Evolutionary conservation across 2,113 vertebrate species (phyloP).

Genomic region (Hemiprocne comata): DNA sequence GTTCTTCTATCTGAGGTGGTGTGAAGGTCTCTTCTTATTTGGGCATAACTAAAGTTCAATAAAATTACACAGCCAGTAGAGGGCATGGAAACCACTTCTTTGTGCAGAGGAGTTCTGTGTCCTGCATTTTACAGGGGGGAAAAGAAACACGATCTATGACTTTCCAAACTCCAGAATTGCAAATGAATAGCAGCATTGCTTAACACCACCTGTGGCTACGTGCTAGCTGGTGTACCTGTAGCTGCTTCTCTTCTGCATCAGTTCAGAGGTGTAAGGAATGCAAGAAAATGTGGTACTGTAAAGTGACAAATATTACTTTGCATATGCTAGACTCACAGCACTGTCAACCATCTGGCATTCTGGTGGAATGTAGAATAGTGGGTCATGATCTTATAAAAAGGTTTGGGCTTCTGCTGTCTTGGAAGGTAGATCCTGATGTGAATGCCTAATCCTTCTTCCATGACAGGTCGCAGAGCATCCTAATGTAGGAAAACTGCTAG

Average conservation of each 20-base stretch:
- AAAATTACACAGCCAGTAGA: neutral
- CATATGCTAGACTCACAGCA: neutral
- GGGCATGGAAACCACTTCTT: neutral
- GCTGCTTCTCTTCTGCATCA: neutral
- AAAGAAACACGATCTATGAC: accelerated
- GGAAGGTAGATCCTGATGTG: neutral
- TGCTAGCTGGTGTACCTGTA: neutral
- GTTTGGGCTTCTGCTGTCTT: neutral
- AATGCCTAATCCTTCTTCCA: neutral
- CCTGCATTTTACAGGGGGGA: accelerated
- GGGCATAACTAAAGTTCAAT: neutral
- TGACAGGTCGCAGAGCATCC: neutral
- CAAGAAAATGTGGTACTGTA: neutral
- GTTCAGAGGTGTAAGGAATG: neutral
- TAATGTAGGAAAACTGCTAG: neutral
- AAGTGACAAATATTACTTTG: neutral
- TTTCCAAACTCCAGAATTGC: neutral
- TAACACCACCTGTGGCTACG: neutral
- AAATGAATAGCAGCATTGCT: neutral
- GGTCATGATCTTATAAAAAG: neutral
- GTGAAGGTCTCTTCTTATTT: neutral
- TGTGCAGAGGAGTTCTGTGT: neutral
- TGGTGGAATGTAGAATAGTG: neutral
- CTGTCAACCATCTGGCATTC: neutral
- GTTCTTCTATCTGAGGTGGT: neutral